A percentile compares a stretch with the other conserved stretches of the same genome.
Evolutionary conservation across 2,888 invertebrate genomes (phyloP).

Genomic region (Lucinisca nassula): DNA sequence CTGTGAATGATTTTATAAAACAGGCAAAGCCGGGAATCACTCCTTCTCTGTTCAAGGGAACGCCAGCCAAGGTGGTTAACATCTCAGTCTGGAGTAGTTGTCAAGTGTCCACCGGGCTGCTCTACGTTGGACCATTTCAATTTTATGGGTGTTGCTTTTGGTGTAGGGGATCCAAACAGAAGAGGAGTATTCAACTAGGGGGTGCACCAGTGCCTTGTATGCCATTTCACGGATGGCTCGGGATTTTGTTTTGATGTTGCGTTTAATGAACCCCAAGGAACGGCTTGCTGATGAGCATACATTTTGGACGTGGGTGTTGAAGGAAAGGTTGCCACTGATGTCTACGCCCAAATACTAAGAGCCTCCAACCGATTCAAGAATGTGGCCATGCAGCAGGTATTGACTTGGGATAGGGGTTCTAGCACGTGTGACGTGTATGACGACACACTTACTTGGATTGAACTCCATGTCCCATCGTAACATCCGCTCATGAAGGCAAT

Average conservation of each 20-base stretch:
- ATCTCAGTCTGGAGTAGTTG: too few relatives aligned
- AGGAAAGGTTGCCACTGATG: background rate
- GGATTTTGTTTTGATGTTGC: background rate
- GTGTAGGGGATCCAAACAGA: too few relatives aligned
- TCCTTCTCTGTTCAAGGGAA: too few relatives aligned
- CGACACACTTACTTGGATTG: background rate
- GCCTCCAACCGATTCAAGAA: background rate
- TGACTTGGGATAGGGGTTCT: background rate
- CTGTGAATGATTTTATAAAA: too few relatives aligned
- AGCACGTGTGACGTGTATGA: background rate
- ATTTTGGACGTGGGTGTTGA: background rate
- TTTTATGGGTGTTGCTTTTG: too few relatives aligned
- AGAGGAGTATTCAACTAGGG: too few relatives aligned
- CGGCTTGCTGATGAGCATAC: background rate
- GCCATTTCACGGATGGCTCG: conserved; percentile 5
- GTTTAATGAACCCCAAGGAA: background rate
- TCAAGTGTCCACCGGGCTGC: too few relatives aligned
- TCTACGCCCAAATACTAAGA: background rate
- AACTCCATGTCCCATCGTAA: background rate
- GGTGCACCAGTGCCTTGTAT: too few relatives aligned
- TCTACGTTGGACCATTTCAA: too few relatives aligned
- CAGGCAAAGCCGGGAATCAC: too few relatives aligned
- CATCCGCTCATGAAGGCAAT: background rate
- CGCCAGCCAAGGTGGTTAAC: too few relatives aligned
- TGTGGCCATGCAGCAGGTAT: background rate